These are phyloP conservation scores for Chroicocephalus ridibundus DNA, from an alignment of 2,113 vertebrate genomes.

Conservation along the genomic window DNA sequence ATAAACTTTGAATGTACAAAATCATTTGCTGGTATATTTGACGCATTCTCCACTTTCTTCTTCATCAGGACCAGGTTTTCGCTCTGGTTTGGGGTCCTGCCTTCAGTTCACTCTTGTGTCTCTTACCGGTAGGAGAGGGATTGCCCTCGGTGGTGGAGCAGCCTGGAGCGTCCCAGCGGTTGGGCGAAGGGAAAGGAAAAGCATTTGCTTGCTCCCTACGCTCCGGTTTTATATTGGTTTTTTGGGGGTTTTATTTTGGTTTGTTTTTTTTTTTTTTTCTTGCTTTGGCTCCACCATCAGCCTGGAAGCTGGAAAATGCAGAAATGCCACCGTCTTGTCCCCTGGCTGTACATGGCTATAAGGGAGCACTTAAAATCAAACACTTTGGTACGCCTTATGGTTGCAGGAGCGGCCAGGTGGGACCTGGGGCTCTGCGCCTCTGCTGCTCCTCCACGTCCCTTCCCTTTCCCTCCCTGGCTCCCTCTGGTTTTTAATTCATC, in stretches of 20 bases:
- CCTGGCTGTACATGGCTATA: not conserved
- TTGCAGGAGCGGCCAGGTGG: fast-evolving
- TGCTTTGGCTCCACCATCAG: not conserved
- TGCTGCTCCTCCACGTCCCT: not conserved
- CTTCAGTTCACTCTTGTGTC: not conserved
- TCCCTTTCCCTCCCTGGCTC: not conserved
- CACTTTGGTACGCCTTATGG: fast-evolving
- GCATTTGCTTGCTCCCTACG: not conserved
- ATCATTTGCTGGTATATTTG: not conserved
- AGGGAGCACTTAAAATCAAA: not conserved
- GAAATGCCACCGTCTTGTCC: not conserved
- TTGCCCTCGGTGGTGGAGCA: fast-evolving
- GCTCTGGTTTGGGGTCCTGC: not conserved
- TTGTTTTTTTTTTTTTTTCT: no score
- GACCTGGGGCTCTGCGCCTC: not conserved
- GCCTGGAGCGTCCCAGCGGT: not conserved
- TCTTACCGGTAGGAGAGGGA: not conserved
- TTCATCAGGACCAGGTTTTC: not conserved
- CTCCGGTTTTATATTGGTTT: not conserved
- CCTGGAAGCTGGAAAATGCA: not conserved
- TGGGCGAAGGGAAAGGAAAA: not conserved
- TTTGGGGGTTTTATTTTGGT: not conserved
- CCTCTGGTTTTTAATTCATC: not conserved
- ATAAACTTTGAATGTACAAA: constrained; percentile 31
- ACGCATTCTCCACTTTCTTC: not conserved